These are phyloP conservation scores for Rhea pennata DNA, from an alignment of 2,113 vertebrate genomes.

Conservation along the genomic window DNA sequence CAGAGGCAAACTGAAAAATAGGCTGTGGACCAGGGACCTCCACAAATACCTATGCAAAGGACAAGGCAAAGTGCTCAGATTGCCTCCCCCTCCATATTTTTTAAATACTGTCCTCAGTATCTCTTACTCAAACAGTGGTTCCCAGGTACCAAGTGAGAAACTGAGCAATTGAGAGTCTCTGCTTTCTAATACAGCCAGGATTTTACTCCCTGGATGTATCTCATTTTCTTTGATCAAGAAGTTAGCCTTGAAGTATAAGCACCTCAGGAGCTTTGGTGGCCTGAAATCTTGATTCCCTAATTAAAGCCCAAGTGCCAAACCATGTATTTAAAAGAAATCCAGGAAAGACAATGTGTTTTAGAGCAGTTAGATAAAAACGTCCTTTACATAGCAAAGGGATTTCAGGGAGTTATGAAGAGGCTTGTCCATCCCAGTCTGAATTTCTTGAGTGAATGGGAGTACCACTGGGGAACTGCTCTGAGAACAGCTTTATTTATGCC, in stretches of 20 bases:
- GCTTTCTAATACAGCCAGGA: neutral
- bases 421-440: neutral
- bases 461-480: neutral
- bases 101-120: neutral
- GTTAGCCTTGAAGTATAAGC: fast-evolving
- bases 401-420: neutral
- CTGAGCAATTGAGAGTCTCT: neutral
- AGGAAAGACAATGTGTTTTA: neutral
- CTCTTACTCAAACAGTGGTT: neutral
- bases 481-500: neutral
- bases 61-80: neutral
- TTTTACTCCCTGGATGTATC: neutral
- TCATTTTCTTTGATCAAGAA: neutral
- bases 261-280: neutral
- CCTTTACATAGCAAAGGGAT: neutral
- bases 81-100: neutral
- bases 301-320: neutral
- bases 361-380: neutral
- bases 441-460: neutral
- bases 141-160: neutral
- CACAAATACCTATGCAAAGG: neutral
- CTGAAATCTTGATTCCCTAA: neutral
- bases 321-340: neutral
- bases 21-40: fast-evolving
- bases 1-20: neutral